Conservation (phyloP, 2,888 invertebrate genomes). For the Cantharis rustica region DNA sequence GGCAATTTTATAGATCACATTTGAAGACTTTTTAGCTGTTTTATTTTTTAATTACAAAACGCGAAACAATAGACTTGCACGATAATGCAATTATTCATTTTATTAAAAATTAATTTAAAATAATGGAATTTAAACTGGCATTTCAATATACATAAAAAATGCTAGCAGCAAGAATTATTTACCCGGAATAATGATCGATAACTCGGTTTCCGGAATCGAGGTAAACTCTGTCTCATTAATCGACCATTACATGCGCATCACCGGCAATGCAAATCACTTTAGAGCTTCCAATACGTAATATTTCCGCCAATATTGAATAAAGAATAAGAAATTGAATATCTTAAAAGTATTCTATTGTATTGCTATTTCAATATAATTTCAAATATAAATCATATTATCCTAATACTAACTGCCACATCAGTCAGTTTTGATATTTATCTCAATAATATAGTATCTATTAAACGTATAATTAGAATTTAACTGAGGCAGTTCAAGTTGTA, state of each 20-base stretch:
- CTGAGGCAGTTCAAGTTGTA: background rate
- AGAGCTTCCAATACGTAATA: constrained; percentile 24
- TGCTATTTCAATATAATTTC: background rate
- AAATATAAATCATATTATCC: background rate
- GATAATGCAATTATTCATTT: background rate
- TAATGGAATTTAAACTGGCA: background rate
- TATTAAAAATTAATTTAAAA: background rate
- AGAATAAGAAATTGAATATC: constrained; percentile 17
- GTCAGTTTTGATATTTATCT: background rate
- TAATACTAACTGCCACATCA: background rate
- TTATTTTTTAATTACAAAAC: background rate
- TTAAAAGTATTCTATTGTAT: background rate
- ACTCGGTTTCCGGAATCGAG: constrained; percentile 33
- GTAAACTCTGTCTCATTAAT: constrained; percentile 38
- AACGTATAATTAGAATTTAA: background rate
- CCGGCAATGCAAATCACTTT: constrained; percentile 28
- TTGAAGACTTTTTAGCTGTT: background rate
- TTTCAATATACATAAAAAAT: constrained; percentile 10
- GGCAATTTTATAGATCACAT: background rate
- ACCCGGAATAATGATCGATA: constrained; percentile 37
- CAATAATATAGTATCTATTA: background rate
- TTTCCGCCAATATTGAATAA: constrained; percentile 24
- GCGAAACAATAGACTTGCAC: background rate
- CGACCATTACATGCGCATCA: constrained; percentile 40
- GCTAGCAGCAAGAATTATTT: constrained; percentile 10